Evolutionary conservation across 2,797 vertebrate genomes (phyloP).

Genomic region (Podargus strigoides): DNA sequence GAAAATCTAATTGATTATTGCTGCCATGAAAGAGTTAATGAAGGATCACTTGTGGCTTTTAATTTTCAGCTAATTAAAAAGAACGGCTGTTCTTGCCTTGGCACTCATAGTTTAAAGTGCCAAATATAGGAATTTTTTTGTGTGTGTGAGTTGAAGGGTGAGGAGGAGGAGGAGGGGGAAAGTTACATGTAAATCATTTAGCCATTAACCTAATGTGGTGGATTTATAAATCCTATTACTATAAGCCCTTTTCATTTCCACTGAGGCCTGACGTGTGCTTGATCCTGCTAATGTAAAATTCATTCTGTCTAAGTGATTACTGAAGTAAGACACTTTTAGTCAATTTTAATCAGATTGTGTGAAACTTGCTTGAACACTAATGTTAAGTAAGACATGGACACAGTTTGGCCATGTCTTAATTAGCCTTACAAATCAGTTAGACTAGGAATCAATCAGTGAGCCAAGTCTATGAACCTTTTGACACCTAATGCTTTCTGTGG

Average conservation of each 20-base stretch:
- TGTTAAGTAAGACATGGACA: constrained; percentile 61
- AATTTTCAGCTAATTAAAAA: constrained; percentile 76
- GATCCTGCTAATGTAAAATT: constrained; percentile 78
- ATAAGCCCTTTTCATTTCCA: constrained; percentile 77
- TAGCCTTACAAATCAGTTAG: constrained; percentile 60
- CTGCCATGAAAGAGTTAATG: constrained; percentile 73
- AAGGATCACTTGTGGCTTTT: constrained; percentile 68
- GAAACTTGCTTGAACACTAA: constrained; percentile 64
- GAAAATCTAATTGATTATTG: constrained; percentile 73
- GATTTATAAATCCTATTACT: constrained; percentile 80
- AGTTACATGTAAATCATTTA: constrained; percentile 79
- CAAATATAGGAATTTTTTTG: constrained; percentile 50
- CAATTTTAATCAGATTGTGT: constrained; percentile 75
- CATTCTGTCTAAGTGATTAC: constrained; percentile 76
- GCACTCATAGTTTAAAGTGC: constrained; percentile 61
- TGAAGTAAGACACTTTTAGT: constrained; percentile 76
- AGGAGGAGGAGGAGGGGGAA: constrained; percentile 67
- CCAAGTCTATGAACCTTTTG: constrained; percentile 52
- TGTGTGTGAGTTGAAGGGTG: constrained; percentile 71
- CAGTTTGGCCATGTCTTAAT: constrained; percentile 72
- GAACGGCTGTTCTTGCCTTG: constrained; percentile 66
- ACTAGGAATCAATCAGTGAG: constrained; percentile 57
- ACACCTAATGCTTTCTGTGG: constrained; percentile 22
- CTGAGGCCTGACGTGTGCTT: constrained; percentile 73
- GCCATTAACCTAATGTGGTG: constrained; percentile 78